phyloP scores from a whole-genome alignment of 2,888 invertebrate species.

The Pilophorus perplexus region DNA sequence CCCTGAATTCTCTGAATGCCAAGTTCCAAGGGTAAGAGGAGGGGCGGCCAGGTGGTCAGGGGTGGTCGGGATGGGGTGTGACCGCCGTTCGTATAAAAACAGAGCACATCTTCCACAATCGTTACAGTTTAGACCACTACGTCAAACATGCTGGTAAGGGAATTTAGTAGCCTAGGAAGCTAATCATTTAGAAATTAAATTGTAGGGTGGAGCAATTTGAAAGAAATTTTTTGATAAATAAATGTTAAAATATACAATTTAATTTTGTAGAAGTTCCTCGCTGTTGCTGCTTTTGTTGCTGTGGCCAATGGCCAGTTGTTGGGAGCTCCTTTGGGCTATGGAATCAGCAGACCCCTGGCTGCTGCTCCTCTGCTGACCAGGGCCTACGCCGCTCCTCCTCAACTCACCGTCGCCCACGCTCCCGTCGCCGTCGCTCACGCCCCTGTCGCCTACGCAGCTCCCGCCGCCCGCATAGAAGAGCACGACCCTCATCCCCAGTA shows the following conservation, averaged over 20 bases:
- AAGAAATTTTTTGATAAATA: background rate
- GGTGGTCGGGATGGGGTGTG: background rate
- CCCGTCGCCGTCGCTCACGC: conserved; percentile 26
- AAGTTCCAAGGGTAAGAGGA: too few species aligned
- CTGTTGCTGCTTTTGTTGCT: conserved; percentile 19
- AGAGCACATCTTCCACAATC: background rate
- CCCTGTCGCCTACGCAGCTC: conserved; percentile 26
- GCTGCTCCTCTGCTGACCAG: background rate
- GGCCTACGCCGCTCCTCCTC: background rate
- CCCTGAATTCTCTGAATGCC: too few species aligned
- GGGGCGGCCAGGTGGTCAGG: too few species aligned
- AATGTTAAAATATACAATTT: background rate
- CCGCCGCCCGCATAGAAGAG: conserved; percentile 44
- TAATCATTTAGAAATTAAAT: too few species aligned
- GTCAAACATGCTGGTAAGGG: conserved; percentile 8
- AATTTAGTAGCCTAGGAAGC: too few species aligned
- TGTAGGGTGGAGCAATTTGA: too few species aligned
- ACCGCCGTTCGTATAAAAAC: background rate
- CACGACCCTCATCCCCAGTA: conserved; percentile 49
- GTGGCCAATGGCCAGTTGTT: conserved; percentile 25
- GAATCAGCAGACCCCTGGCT: conserved; percentile 5
- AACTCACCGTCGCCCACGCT: conserved; percentile 10
- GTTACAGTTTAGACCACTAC: conserved; percentile 3
- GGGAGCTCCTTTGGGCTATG: conserved; percentile 5
- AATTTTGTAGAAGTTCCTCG: conserved; percentile 13